Conservation (phyloP, 2,888 invertebrate species). For the Drosophila melanosoma region DNA sequence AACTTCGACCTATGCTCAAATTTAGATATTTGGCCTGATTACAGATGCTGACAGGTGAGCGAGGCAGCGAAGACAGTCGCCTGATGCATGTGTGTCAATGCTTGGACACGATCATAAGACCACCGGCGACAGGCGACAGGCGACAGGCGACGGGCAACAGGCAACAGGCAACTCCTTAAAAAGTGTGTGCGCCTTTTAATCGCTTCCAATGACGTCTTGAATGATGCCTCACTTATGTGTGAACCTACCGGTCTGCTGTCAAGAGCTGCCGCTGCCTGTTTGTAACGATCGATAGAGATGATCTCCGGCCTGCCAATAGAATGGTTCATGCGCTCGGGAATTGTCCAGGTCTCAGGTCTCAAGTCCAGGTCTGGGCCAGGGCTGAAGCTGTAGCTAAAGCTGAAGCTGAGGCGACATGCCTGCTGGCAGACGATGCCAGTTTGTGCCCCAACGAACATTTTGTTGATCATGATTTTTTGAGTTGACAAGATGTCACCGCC, state of each 20-base stretch:
- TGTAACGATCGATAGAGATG: conserved; percentile 76
- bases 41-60: conserved; percentile 69
- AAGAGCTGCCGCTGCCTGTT: conserved; percentile 77
- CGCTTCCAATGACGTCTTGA: conserved; percentile 74
- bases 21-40: conserved; percentile 65
- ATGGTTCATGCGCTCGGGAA: conserved; percentile 59
- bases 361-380: conserved; percentile 12
- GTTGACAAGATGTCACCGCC: conserved; percentile 80
- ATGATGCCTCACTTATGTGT: conserved; percentile 79
- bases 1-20: conserved; percentile 28
- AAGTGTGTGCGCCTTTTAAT: conserved; percentile 70
- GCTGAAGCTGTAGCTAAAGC: conserved; percentile 1
- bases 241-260: conserved; percentile 79
- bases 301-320: conserved; percentile 68
- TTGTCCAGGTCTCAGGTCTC: conserved; percentile 20
- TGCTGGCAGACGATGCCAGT: conserved; percentile 14
- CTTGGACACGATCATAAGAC: conserved; percentile 55
- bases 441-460: conserved; percentile 57
- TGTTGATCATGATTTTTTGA: conserved; percentile 80
- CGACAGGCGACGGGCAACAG: conserved; percentile 34
- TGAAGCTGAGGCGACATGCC: conserved; percentile 8
- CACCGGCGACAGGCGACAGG: conserved; percentile 56
- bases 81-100: conserved; percentile 47
- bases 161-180: conserved; percentile 61
- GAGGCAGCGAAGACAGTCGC: conserved; percentile 8